These are phyloP conservation scores for Vombatus ursinus DNA, from an alignment of 2,113 vertebrate genomes.

Conservation along the genomic window DNA sequence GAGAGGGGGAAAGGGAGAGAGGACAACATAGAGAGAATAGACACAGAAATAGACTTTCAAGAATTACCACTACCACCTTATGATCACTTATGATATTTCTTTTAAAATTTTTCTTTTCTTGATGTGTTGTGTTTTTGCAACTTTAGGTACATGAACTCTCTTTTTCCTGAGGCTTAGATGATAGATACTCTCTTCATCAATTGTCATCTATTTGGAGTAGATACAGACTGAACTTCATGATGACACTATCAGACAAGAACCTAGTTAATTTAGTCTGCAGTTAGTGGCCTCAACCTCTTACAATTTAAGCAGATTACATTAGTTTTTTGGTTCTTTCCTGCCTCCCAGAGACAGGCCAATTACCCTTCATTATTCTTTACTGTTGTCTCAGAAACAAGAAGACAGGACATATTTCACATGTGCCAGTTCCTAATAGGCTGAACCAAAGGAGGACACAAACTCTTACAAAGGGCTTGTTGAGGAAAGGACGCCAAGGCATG, in stretches of 20 bases:
- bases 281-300: background rate
- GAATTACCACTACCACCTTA: background rate
- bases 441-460: background rate
- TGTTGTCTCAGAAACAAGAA: background rate
- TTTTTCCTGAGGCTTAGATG: background rate
- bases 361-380: background rate
- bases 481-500: background rate
- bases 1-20: background rate
- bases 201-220: background rate
- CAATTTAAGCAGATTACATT: background rate
- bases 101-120: background rate
- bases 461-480: background rate
- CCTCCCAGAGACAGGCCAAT: background rate
- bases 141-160: background rate
- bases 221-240: background rate
- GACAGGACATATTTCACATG: background rate
- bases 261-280: background rate
- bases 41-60: background rate
- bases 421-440: background rate
- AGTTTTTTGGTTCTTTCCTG: background rate
- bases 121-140: background rate
- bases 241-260: background rate
- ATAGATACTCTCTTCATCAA: background rate
- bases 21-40: background rate
- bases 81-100: background rate